Conservation (phyloP, 2,797 vertebrate genomes). For the Oryzias dopingdopingensis region DNA sequence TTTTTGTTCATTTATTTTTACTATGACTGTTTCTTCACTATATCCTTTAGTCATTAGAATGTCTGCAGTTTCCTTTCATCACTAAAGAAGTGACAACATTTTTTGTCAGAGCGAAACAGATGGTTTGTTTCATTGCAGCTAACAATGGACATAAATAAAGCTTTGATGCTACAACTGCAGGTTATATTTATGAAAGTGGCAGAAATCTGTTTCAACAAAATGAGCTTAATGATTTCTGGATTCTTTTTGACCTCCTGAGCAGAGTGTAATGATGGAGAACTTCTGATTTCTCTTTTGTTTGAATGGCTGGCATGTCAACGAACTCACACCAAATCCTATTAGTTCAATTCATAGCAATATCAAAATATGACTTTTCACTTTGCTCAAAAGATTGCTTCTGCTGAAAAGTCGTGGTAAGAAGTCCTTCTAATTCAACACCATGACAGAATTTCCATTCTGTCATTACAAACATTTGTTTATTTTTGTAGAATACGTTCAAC, state of each 20-base stretch:
- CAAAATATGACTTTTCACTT: no score
- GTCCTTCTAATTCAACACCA: no score
- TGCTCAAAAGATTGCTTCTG: no score
- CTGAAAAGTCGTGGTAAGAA: no score
- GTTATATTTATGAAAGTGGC: conserved; percentile 49
- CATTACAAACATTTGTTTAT: no score
- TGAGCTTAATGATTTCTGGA: conserved; percentile 18
- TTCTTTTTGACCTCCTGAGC: conserved; percentile 8
- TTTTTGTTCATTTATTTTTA: conserved; percentile 68
- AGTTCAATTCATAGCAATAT: no score
- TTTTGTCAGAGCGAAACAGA: conserved; percentile 57
- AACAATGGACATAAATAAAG: conserved; percentile 58
- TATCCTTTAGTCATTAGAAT: conserved; percentile 38
- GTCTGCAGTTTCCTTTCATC: conserved; percentile 60
- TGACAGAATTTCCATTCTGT: no score
- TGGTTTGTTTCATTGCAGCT: conserved; percentile 57
- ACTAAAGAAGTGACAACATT: conserved; percentile 56
- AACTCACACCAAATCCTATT: no score
- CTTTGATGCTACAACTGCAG: conserved; percentile 46
- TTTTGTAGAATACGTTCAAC: no score
- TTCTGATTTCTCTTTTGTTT: no score
- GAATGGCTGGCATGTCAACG: no score
- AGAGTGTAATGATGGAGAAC: no score
- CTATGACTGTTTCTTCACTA: conserved; percentile 36
- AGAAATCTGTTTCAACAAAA: conserved; percentile 24